These are phyloP conservation scores for Etheostoma perlongum DNA, from an alignment of 2,797 vertebrate species.

Conservation along the genomic window DNA sequence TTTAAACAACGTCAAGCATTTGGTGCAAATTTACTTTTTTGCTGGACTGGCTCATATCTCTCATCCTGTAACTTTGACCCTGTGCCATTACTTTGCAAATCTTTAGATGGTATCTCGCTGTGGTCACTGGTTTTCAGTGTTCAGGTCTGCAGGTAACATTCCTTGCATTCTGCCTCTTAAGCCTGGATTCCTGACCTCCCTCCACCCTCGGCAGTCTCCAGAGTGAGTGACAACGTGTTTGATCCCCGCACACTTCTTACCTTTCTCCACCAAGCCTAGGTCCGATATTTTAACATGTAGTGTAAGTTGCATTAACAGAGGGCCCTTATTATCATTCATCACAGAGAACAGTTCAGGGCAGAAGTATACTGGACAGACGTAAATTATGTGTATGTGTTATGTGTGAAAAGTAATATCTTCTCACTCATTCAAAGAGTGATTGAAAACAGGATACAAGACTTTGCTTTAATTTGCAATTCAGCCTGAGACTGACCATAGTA, in stretches of 20 bases:
- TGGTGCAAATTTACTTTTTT: conserved; percentile 23
- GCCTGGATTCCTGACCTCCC: conserved; percentile 67
- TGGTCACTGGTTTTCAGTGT: conserved; percentile 38
- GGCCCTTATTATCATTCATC: conserved; percentile 45
- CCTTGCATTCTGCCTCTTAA: conserved; percentile 66
- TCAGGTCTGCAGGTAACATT: conserved; percentile 73
- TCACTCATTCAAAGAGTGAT: background rate
- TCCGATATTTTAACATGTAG: conserved; percentile 24
- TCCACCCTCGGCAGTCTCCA: conserved; percentile 52
- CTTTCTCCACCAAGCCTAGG: conserved; percentile 28
- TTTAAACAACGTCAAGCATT: conserved; percentile 18
- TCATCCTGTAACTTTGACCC: conserved; percentile 62
- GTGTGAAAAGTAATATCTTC: background rate
- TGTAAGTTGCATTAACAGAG: conserved; percentile 22
- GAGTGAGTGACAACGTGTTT: conserved; percentile 38
- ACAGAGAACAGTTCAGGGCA: conserved; percentile 9
- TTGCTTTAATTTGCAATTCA: background rate
- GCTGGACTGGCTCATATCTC: conserved; percentile 9
- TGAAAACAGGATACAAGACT: conserved; percentile 22
- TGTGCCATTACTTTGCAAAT: conserved; percentile 49
- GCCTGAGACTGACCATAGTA: background rate
- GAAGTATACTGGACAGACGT: background rate
- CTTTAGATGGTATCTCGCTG: conserved; percentile 40
- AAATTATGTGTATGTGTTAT: conserved; percentile 4
- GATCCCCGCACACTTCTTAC: conserved; percentile 47